Base-by-base conservation (phyloP, 2,888 invertebrate genomes). In the Peribatodes rhomboidaria region DNA sequence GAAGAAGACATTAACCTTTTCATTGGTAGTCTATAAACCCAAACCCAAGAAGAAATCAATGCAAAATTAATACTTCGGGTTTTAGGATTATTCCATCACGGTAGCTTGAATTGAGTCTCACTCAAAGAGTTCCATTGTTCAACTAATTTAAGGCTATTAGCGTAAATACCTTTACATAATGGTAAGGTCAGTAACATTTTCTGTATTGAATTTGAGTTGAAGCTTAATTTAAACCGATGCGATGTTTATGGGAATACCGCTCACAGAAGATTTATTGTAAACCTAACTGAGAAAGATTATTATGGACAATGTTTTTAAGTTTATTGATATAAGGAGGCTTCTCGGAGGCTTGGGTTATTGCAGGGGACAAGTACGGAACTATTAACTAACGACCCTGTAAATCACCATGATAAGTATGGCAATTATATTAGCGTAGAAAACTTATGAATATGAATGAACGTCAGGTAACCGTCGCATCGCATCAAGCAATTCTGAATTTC, bases 361-460 rank as follows among this genome's bases (percentile, higher is more conserved):
- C 13, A 9, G 9, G 13, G 35, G n/a, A 35, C 18, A 18, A 47
- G 27, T 27, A 37, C 20, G 11, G 10, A 13, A 39, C 18, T 13
- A 14, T 57, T 57, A 7, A 20, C 31, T 33, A 20, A 35, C 11
- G 20, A 53, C n/a, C 52, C 44, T 14, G 16, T 18, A 20, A 18
- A 53, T 60, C 27, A 7, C 0, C 46, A 37, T 53, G 22, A 50
- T 37, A 27, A 37, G 27, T 31, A 37, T 11, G 31, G 52, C 35
- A 13, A 9, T 0, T 37, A 18, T 16, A 39, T 53, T 35, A 16
- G 20, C 16, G n/a, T 49, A 47, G 42, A 56, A 56, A 61, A 14
- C 22, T 41, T 35, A 55, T 56, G 16, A 61, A 61, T 61, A 55
- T 55, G n/a, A 35, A 61, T 55, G 55, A 49, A 35, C 31, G 31